Evolutionary conservation across 2,113 vertebrate species (phyloP).

Genomic region (Oryzias celebensis): DNA sequence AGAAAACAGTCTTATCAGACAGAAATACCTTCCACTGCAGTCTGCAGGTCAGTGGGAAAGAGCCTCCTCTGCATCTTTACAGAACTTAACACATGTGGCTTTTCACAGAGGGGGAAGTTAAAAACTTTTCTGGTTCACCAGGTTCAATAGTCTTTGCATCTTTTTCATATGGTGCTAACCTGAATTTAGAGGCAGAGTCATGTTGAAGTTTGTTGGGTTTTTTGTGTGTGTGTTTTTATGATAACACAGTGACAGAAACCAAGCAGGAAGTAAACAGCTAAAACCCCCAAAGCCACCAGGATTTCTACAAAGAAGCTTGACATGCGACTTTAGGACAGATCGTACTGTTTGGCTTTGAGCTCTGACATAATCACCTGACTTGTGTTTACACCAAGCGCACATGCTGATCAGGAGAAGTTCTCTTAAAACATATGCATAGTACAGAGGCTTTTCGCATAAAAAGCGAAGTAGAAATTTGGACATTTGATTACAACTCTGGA

Average conservation of each 20-base stretch:
- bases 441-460: not conserved
- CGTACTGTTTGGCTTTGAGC: slow-evolving; percentile 1
- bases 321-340: not conserved
- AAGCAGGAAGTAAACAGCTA: not conserved
- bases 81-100: not conserved
- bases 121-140: not conserved
- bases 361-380: not conserved
- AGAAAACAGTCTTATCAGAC: not conserved
- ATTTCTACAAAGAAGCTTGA: not conserved
- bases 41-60: not conserved
- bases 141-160: not conserved
- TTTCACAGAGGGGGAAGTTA: slow-evolving; percentile 16
- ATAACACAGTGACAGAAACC: not conserved
- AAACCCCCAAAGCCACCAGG: not conserved
- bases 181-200: not conserved
- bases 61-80: not conserved
- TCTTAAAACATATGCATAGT: not conserved
- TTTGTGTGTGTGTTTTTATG: not conserved
- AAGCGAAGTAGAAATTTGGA: not conserved
- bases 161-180: not conserved
- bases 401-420: slow-evolving; percentile 3
- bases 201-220: not conserved
- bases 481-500: too few species aligned
- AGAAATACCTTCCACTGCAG: not conserved
- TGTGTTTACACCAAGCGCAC: not conserved